These are phyloP conservation scores for Xyrichtys novacula DNA, from an alignment of 2,797 vertebrate genomes.

Conservation along the genomic window DNA sequence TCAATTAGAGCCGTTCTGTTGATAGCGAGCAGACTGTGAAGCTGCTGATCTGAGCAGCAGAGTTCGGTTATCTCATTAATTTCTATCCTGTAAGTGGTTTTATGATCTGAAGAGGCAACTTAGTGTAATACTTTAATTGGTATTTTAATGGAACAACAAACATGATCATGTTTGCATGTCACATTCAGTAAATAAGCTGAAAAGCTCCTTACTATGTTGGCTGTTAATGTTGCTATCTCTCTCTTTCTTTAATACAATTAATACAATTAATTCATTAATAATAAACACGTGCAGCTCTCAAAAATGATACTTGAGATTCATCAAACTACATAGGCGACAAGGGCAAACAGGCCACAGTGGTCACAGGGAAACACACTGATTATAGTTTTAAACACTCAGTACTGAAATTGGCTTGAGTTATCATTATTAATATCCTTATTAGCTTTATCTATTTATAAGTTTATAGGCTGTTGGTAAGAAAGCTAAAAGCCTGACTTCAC, in stretches of 20 bases:
- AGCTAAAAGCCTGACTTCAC: too few relatives aligned
- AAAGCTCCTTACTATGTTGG: not conserved
- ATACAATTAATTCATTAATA: too few relatives aligned
- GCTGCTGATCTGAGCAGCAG: not conserved
- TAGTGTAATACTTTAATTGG: not conserved
- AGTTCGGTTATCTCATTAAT: slow-evolving; percentile 7
- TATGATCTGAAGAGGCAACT: not conserved
- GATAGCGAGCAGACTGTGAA: slow-evolving; percentile 1
- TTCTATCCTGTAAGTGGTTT: slow-evolving; percentile 7
- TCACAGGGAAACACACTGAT: too few relatives aligned
- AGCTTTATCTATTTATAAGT: too few relatives aligned
- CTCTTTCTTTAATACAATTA: too few relatives aligned
- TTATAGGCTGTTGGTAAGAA: too few relatives aligned
- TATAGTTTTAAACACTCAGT: too few relatives aligned
- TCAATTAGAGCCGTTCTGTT: slow-evolving; percentile 13
- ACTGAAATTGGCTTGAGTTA: too few relatives aligned
- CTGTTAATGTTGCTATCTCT: not conserved
- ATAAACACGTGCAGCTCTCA: not conserved
- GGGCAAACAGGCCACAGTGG: too few relatives aligned
- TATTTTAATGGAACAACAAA: slow-evolving; percentile 14
- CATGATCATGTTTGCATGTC: not conserved
- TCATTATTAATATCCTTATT: too few relatives aligned
- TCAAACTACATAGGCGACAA: too few relatives aligned
- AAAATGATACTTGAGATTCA: too few relatives aligned
- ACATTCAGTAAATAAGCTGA: not conserved